Evolutionary conservation across 2,888 invertebrate species (phyloP).

Genomic region (Piscicola geometra): DNA sequence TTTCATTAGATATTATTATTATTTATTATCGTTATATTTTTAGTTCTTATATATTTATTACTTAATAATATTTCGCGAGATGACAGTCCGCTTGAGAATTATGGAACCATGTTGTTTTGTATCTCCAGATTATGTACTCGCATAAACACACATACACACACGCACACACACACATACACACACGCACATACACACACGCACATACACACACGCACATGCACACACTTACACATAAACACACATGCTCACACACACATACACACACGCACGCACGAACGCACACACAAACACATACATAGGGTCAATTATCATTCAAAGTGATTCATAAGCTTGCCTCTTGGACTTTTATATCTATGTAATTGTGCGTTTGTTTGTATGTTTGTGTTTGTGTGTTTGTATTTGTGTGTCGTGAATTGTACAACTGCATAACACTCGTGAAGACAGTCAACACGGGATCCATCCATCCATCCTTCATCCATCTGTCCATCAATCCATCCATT

Average conservation of each 20-base stretch:
- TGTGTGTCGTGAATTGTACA: neutral
- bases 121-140: neutral
- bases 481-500: neutral
- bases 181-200: no score
- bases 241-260: no score
- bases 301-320: neutral
- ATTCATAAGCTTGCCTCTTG: neutral
- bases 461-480: neutral
- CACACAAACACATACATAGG: neutral
- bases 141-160: neutral
- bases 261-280: neutral
- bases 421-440: conserved; percentile 9
- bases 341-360: neutral
- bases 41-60: neutral
- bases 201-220: no score
- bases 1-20: neutral
- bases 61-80: neutral
- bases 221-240: no score
- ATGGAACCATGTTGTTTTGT: neutral
- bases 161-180: no score
- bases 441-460: conserved; percentile 5
- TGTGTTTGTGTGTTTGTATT: neutral
- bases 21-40: neutral
- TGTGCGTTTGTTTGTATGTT: neutral
- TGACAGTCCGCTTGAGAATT: conserved; percentile 7